Conservation (phyloP, 2,113 vertebrate genomes). For the Bubo scandiacus region DNA sequence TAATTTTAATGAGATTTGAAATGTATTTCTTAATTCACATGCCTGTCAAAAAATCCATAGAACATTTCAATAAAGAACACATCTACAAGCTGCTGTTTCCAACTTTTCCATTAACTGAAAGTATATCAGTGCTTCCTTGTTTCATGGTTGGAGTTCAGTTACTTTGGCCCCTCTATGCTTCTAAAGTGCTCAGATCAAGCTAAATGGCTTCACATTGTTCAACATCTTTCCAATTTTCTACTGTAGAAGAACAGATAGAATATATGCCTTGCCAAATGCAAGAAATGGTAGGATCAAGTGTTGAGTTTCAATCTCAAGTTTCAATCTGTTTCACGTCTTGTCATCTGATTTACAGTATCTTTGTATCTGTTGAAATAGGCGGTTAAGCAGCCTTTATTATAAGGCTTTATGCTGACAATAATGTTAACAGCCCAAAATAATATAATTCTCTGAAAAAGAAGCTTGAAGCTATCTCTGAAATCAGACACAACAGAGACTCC, state of each 20-base stretch:
- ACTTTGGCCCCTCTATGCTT: not conserved
- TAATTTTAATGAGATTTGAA: not conserved
- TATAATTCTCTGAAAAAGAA: not conserved
- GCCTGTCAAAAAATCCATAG: not conserved
- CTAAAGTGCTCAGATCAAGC: not conserved
- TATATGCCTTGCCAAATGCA: slow-evolving; percentile 5
- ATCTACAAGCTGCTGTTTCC: not conserved
- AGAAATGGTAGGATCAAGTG: slow-evolving; percentile 51
- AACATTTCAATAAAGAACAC: not conserved
- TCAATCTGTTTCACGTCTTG: slow-evolving; percentile 31
- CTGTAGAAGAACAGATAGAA: not conserved
- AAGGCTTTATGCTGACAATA: not conserved
- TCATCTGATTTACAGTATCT: not conserved
- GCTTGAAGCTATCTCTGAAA: not conserved
- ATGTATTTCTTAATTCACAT: not conserved
- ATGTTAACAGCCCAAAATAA: slow-evolving; percentile 5
- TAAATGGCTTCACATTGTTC: slow-evolving; percentile 40
- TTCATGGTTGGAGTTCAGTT: not conserved
- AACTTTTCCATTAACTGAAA: not conserved
- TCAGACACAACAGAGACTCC: not conserved
- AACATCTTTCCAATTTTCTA: slow-evolving; percentile 28
- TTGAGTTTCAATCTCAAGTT: slow-evolving; percentile 21
- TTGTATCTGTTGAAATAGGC: slow-evolving; percentile 7
- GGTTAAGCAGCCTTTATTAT: slow-evolving; percentile 30
- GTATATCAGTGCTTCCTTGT: not conserved